Conservation (phyloP, 1,140 invertebrate genomes). For the Drosophila setifemur region DNA sequence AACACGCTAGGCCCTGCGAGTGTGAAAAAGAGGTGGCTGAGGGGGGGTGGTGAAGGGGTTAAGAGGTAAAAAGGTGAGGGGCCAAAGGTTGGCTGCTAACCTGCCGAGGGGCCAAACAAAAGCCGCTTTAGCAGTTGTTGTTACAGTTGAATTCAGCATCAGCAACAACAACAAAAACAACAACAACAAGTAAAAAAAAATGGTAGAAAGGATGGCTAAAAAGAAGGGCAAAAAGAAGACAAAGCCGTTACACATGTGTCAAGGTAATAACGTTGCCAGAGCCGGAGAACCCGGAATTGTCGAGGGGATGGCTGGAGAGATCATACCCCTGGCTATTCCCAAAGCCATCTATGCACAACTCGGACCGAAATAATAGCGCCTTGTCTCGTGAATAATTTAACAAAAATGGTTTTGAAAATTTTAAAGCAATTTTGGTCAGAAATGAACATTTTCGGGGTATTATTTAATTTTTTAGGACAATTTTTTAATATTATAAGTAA, state of each 20-base stretch:
- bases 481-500: too few relatives aligned
- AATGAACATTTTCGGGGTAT: too few relatives aligned
- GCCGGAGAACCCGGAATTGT: constrained; percentile 17
- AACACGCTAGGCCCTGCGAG: constrained; percentile 43
- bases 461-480: too few relatives aligned
- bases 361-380: not conserved
- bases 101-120: constrained; percentile 27
- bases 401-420: too few relatives aligned
- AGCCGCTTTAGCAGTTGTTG: constrained; percentile 60
- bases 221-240: constrained; percentile 42
- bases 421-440: too few relatives aligned
- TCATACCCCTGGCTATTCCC: constrained; percentile 12
- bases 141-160: constrained; percentile 49
- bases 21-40: constrained; percentile 2
- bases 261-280: constrained; percentile 69
- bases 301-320: not conserved
- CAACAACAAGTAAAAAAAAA: constrained; percentile 11
- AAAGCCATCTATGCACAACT: not conserved
- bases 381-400: too few relatives aligned
- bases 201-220: not conserved
- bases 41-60: not conserved
- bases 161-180: constrained; percentile 16
- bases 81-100: constrained; percentile 12
- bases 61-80: not conserved
- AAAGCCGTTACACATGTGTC: constrained; percentile 79